Evolutionary conservation across 64 coral and sea anemone genomes (phyloP).

Genomic region (Porites australiensis): DNA sequence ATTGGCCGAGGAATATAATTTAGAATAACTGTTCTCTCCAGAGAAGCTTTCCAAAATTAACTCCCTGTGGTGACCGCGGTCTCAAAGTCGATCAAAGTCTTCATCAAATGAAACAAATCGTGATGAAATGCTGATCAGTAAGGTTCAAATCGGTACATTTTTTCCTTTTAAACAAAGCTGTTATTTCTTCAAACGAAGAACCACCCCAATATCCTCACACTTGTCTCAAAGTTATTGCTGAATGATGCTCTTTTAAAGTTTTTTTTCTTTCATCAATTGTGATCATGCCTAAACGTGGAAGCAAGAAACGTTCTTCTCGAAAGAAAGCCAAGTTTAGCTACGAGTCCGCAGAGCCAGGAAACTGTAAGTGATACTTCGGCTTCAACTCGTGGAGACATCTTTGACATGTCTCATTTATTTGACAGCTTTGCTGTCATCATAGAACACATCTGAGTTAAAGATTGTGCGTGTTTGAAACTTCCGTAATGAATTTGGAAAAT

Average conservation of each 20-base stretch:
- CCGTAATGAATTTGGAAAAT: too few species aligned
- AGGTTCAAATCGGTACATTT: too few species aligned
- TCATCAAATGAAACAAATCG: neutral
- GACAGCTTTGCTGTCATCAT: too few species aligned
- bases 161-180: too few species aligned
- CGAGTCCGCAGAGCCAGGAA: neutral
- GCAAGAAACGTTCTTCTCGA: neutral
- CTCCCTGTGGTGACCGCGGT: neutral
- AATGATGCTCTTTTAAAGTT: neutral
- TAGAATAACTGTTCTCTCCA: neutral
- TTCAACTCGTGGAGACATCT: neutral
- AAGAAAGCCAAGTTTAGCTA: neutral
- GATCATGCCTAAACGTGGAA: slow-evolving; percentile 13
- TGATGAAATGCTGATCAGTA: neutral
- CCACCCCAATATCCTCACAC: too few species aligned
- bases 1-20: neutral
- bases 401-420: neutral
- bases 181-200: too few species aligned
- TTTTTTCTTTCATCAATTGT: neutral
- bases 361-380: neutral
- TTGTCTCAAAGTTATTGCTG: neutral
- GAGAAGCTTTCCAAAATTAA: neutral
- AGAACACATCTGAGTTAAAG: neutral
- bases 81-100: neutral
- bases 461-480: too few species aligned